Evolutionary conservation across 2,888 invertebrate species (phyloP), one percentile per base, ranked within the genome.

Genomic region (Spodoptera exigua): DNA sequence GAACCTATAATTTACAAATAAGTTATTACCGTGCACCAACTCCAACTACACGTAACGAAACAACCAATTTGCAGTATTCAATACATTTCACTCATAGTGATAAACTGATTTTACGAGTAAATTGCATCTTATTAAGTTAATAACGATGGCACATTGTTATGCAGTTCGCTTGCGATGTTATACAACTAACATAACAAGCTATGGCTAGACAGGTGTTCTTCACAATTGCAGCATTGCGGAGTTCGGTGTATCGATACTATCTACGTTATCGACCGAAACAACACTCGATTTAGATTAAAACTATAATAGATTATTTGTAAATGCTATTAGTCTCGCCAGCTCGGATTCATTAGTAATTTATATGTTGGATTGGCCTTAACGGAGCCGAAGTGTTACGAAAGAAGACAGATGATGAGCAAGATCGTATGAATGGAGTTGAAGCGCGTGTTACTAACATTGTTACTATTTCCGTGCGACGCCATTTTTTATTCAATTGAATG

Each of bases 221-320:
- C 53, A 74, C 63, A 75, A 76, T 79, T 74, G 71, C 77, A 72
- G 74, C 70, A 81, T 70, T 63, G 61, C 65, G 59, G 68, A 70
- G 72, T 67, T 72, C 57, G 70, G 69, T 63, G 62, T 51, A 56
- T 70, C 61, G 91, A 91, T 92, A 61, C 72, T 88, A 91, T 92
- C 90, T 79, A 74, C 81, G 84, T 90, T 91, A 92, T 89, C 80
- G 88, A 84, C 83, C 85, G 85, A 74, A 89, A 90, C 91, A 87
- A 83, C 83, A 82, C 80, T 61, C 64, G 46, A 73, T 82, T 83
- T 71, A 82, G 80, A 84, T 79, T 78, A 76, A 76, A 78, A 77
- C 55, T 58, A 63, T 64, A 71, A 75, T 69, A 74, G 72, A 79
- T 80, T 70, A 66, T 78, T 71, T 69, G 74, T 76, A 79, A 81